Conservation (phyloP, 2,113 vertebrate genomes). For the Pelecanoides urinatrix region DNA sequence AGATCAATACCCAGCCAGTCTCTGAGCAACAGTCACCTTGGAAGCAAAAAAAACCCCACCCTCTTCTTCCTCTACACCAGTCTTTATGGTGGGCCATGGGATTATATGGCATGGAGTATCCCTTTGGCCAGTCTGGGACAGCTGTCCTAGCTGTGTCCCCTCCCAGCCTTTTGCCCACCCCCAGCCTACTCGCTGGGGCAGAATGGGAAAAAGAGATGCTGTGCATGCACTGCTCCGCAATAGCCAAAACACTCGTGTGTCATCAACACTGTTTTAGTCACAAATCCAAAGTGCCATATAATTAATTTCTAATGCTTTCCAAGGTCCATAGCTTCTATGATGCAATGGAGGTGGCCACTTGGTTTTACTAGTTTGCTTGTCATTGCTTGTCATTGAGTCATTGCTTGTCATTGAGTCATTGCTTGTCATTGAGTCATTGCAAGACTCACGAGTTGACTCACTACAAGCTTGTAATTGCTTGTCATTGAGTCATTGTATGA, state of each 20-base stretch:
- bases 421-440: too few species aligned
- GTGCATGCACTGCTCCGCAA: not conserved
- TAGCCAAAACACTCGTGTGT: not conserved
- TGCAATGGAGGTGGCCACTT: not conserved
- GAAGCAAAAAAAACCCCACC: not conserved
- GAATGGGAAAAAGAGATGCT: not conserved
- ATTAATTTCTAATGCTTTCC: not conserved
- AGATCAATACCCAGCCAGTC: not conserved
- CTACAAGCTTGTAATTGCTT: too few species aligned
- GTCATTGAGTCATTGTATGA: accelerated
- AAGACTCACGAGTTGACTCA: too few species aligned
- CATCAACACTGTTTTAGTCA: not conserved
- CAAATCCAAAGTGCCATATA: not conserved
- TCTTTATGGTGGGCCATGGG: not conserved
- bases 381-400: too few species aligned
- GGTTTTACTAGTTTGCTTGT: not conserved
- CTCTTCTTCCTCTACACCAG: not conserved
- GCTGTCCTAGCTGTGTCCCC: not conserved
- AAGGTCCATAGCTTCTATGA: not conserved
- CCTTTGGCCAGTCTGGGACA: not conserved
- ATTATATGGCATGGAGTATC: not conserved
- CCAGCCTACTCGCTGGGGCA: not conserved
- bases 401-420: too few species aligned
- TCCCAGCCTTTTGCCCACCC: not conserved
- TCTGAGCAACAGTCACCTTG: not conserved